Conservation (phyloP, 2,888 invertebrate species). For the Sericinus montela region DNA sequence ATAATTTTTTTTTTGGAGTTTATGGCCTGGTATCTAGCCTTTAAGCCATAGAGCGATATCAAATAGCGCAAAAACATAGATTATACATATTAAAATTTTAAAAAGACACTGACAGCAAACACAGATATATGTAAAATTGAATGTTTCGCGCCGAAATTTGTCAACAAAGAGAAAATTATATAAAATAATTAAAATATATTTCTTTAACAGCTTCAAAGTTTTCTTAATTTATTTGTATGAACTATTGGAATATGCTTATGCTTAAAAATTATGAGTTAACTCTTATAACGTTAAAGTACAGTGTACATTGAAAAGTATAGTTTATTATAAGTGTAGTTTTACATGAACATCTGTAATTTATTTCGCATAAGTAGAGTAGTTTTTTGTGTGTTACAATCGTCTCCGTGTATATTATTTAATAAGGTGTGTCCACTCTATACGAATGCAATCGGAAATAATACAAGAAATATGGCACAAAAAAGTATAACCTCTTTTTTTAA, state of each 20-base stretch:
- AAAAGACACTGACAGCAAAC: too few relatives aligned
- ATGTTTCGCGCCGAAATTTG: slow-evolving; percentile 11
- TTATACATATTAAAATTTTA: too few relatives aligned
- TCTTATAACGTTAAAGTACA: not conserved
- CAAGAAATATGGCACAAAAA: slow-evolving; percentile 60
- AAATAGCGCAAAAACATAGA: too few relatives aligned
- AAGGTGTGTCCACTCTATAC: not conserved
- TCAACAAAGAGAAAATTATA: not conserved
- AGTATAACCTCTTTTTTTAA: slow-evolving; percentile 71
- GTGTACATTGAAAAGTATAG: too few relatives aligned
- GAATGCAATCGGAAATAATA: not conserved
- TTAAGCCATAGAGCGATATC: too few relatives aligned
- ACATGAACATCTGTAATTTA: slow-evolving; percentile 9
- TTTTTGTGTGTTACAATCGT: not conserved
- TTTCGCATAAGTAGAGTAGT: slow-evolving; percentile 6
- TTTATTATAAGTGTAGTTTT: not conserved
- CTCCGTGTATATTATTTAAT: not conserved
- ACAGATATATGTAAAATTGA: too few relatives aligned
- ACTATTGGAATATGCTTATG: too few relatives aligned
- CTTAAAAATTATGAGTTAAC: not conserved
- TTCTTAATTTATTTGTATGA: not conserved
- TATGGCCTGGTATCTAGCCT: too few relatives aligned
- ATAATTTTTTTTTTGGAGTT: too few relatives aligned
- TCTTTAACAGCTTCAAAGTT: not conserved
- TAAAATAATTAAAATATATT: not conserved